These are phyloP conservation scores for Dolichopus griseipennis DNA, from an alignment of 2,888 invertebrate genomes.

Conservation along the genomic window DNA sequence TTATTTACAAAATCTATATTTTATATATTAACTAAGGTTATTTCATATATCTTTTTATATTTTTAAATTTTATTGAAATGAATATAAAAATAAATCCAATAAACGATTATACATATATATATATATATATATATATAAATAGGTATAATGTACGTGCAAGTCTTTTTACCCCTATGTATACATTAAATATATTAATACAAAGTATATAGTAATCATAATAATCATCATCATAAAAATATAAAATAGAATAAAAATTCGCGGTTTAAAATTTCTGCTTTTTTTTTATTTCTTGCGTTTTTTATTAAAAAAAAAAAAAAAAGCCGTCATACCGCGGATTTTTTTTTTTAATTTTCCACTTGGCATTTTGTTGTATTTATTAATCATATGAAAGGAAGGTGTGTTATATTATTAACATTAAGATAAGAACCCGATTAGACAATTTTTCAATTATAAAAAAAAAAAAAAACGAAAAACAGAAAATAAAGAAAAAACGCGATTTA, in stretches of 20 bases:
- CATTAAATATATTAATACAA: background rate
- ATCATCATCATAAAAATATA: background rate
- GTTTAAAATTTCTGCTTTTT: background rate
- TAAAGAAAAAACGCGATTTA: background rate
- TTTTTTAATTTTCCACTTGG: no score
- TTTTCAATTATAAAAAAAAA: background rate
- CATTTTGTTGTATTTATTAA: background rate
- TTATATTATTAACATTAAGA: background rate
- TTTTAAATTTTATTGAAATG: background rate
- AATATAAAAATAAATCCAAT: background rate
- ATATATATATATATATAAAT: no score
- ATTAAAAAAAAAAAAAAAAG: no score
- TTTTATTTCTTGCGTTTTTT: no score
- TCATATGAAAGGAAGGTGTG: background rate
- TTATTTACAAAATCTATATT: no score
- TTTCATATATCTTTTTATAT: no score
- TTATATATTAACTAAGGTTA: no score
- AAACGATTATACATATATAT: background rate
- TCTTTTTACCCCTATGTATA: background rate
- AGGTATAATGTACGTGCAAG: no score
- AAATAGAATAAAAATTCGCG: background rate
- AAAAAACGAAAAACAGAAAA: no score
- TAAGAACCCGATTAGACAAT: slow-evolving; percentile 1
- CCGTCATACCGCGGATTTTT: background rate
- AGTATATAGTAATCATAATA: background rate